A percentile compares a stretch with the other conserved stretches of the same genome.
Evolutionary conservation across 2,113 vertebrate species (phyloP).

Genomic region (Candoia aspera): DNA sequence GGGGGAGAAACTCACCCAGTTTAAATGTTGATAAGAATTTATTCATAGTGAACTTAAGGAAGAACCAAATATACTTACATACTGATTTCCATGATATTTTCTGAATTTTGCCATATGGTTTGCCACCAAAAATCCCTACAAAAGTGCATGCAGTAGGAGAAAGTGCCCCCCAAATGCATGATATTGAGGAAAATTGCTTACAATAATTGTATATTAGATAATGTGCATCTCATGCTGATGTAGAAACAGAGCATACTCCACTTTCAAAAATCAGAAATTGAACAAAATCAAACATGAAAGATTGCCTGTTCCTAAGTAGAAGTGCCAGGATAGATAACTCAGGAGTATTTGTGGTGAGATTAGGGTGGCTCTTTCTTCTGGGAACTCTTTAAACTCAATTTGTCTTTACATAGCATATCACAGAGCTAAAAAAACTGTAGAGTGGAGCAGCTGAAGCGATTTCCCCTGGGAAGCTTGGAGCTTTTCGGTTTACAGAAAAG

Average conservation of each 20-base stretch:
- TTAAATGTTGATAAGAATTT: too few relatives aligned
- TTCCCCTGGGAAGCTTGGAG: neutral
- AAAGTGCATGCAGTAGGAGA: neutral
- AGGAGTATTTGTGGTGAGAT: neutral
- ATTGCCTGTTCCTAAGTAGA: neutral
- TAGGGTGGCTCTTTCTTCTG: neutral
- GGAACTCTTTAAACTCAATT: neutral
- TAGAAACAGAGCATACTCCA: neutral
- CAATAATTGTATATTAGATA: neutral
- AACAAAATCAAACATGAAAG: neutral
- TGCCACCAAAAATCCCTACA: neutral
- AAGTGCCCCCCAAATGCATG: neutral
- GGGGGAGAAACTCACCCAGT: too few relatives aligned
- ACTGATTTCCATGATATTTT: neutral
- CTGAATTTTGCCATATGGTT: neutral
- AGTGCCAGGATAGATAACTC: neutral
- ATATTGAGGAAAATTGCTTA: neutral
- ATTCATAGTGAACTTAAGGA: too few relatives aligned
- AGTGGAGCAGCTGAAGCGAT: neutral
- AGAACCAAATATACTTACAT: neutral
- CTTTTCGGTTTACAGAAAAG: neutral
- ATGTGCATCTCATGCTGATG: neutral
- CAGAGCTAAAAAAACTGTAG: neutral
- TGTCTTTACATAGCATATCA: neutral
- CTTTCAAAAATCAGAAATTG: neutral